phyloP scores from a whole-genome alignment of 2,797 vertebrate species.

The Labeo calbasu region DNA sequence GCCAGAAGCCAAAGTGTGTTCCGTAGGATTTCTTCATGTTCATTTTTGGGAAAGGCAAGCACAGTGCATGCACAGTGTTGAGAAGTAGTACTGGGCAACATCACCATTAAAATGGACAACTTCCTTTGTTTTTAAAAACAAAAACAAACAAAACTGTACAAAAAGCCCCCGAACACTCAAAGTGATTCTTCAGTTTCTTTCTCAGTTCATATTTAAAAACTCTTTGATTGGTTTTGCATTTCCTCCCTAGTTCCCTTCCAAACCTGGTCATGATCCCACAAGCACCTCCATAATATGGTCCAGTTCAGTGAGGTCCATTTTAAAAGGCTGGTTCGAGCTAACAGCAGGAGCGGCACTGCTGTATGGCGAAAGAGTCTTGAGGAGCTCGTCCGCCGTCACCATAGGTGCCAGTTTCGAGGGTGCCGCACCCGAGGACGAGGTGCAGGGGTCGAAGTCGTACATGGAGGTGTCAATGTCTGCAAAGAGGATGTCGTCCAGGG shows the following conservation, averaged over 20 bases:
- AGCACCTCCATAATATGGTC: conserved; percentile 99
- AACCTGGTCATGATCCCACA: conserved; percentile 87
- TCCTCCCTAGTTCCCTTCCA: conserved; percentile 17
- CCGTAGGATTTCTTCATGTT: conserved; percentile 78
- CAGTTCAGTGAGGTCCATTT: conserved; percentile 98
- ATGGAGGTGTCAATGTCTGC: conserved; percentile 99
- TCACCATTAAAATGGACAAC: conserved; percentile 77
- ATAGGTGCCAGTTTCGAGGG: conserved; percentile 89
- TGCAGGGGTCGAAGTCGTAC: conserved; percentile 98
- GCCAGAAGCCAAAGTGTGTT: conserved; percentile 88
- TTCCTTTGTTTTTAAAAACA: conserved; percentile 64
- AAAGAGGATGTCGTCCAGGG: conserved; percentile 96
- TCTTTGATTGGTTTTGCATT: conserved; percentile 58
- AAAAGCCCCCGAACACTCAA: conserved; percentile 54
- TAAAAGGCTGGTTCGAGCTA: conserved; percentile 96
- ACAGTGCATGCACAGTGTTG: conserved; percentile 96
- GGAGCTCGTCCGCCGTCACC: conserved; percentile 92
- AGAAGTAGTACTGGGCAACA: conserved; percentile 82
- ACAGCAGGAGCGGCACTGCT: conserved; percentile 84
- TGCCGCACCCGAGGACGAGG: conserved; percentile 76
- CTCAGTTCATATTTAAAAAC: conserved; percentile 52
- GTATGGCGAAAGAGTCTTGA: conserved; percentile 94
- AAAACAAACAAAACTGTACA: conserved; percentile 68
- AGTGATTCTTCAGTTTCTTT: conserved; percentile 54
- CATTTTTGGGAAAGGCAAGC: conserved; percentile 85